A percentile compares a stretch with the other conserved stretches of the same genome.
Evolutionary conservation across 2,888 invertebrate species (phyloP).

Genomic region (Catocala nupta): DNA sequence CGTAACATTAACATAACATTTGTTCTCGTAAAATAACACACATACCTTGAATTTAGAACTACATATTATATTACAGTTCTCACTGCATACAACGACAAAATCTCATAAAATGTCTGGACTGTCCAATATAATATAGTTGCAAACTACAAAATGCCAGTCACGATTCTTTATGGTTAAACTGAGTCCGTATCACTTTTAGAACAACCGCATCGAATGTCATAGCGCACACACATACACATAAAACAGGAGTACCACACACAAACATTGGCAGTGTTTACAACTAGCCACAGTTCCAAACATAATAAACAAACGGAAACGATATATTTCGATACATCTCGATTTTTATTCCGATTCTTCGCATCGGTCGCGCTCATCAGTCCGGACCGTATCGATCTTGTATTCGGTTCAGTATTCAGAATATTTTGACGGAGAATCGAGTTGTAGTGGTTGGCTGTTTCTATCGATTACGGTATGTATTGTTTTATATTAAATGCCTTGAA

Average conservation of each 20-base stretch:
- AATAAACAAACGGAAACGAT: constrained; percentile 72
- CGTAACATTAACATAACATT: no score
- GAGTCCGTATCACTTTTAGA: constrained; percentile 39
- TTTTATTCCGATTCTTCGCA: constrained; percentile 64
- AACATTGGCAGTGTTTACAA: constrained; percentile 60
- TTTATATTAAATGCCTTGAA: constrained; percentile 13
- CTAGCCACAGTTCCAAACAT: constrained; percentile 65
- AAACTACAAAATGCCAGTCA: constrained; percentile 5
- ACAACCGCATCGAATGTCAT: constrained; percentile 47
- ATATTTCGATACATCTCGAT: constrained; percentile 71
- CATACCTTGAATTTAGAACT: no score
- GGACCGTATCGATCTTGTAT: constrained; percentile 51
- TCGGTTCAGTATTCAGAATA: constrained; percentile 48
- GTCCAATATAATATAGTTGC: background rate
- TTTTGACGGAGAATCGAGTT: constrained; percentile 40
- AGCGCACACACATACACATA: constrained; percentile 33
- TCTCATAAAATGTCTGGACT: background rate
- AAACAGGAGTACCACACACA: constrained; percentile 29
- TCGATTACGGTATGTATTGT: constrained; percentile 23
- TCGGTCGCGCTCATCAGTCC: constrained; percentile 53
- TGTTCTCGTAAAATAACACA: no score
- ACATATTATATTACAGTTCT: background rate
- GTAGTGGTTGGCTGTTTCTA: constrained; percentile 23
- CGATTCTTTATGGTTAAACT: constrained; percentile 19
- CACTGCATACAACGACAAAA: background rate